A percentile compares a stretch with the other conserved stretches of the same genome.
Evolutionary conservation across 2,888 invertebrate species (phyloP).

Genomic region (Corbicula japonica): DNA sequence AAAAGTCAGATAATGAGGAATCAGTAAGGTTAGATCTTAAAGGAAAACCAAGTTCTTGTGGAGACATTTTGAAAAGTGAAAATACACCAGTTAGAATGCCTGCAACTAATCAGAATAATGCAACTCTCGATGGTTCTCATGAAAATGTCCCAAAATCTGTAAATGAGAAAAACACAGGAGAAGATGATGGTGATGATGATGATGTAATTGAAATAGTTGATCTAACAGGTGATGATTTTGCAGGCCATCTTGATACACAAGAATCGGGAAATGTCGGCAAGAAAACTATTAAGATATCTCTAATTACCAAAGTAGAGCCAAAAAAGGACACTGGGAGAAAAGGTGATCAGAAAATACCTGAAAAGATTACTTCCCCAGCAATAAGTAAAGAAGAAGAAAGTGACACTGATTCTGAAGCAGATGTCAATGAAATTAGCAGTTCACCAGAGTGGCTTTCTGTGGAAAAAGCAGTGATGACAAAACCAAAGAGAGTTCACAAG

Average conservation of each 20-base stretch:
- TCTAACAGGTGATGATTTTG: slow-evolving; percentile 44
- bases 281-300: slow-evolving; percentile 54
- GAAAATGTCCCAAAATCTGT: no score
- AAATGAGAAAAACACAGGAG: no score
- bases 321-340: slow-evolving; percentile 2
- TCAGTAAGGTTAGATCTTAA: no score
- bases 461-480: slow-evolving; percentile 11
- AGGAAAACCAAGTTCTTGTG: no score
- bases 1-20: not conserved
- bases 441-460: slow-evolving; percentile 27
- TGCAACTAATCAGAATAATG: no score
- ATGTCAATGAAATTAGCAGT: slow-evolving; percentile 2
- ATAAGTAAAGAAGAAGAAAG: not conserved
- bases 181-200: slow-evolving; percentile 22
- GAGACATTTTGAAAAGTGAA: no score
- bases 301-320: slow-evolving; percentile 26
- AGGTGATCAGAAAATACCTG: not conserved
- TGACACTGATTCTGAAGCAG: slow-evolving; percentile 10
- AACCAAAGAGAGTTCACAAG: slow-evolving; percentile 10
- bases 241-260: slow-evolving; percentile 2
- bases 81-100: no score
- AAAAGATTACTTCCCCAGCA: no score
- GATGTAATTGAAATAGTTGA: slow-evolving; percentile 40
- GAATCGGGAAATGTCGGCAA: slow-evolving; percentile 32
- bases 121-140: no score